A percentile compares a stretch with the other conserved stretches of the same genome.
These are phyloP conservation scores for Oceanodroma leucorhoa DNA, from an alignment of 2,797 vertebrate genomes.

Conservation along the genomic window DNA sequence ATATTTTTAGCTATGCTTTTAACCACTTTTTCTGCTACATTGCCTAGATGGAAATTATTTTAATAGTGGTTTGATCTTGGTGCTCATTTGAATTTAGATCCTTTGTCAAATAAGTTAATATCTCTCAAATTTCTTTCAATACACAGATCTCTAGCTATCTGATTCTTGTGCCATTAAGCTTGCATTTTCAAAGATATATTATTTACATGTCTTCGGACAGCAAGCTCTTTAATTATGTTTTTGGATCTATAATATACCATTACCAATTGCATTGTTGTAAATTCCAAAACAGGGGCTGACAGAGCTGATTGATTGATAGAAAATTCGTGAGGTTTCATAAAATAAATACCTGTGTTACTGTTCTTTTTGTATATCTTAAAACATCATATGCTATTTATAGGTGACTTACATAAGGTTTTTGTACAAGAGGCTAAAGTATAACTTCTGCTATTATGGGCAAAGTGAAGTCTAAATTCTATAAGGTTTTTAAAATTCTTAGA, in stretches of 20 bases:
- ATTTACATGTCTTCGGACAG: background rate
- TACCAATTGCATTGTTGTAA: background rate
- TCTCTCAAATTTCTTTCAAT: background rate
- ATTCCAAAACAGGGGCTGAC: background rate
- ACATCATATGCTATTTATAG: background rate
- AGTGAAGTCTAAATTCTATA: background rate
- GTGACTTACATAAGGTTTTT: background rate
- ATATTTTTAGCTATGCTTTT: conserved; percentile 36
- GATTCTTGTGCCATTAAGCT: background rate
- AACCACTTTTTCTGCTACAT: background rate
- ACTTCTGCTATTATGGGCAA: background rate
- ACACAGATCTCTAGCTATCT: background rate
- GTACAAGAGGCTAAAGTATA: background rate
- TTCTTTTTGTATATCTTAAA: background rate
- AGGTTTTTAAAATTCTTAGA: background rate
- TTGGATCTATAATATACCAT: background rate
- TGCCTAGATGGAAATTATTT: conserved; percentile 6
- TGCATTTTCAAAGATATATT: background rate
- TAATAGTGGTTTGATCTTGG: background rate
- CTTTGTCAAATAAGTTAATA: background rate
- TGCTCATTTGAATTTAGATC: background rate
- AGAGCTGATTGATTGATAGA: background rate
- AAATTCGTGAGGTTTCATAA: background rate
- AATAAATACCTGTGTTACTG: background rate
- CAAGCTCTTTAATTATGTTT: background rate